Evolutionary conservation across 2,888 invertebrate species (phyloP).

Genomic region (Hirtodrosophila trivittata): DNA sequence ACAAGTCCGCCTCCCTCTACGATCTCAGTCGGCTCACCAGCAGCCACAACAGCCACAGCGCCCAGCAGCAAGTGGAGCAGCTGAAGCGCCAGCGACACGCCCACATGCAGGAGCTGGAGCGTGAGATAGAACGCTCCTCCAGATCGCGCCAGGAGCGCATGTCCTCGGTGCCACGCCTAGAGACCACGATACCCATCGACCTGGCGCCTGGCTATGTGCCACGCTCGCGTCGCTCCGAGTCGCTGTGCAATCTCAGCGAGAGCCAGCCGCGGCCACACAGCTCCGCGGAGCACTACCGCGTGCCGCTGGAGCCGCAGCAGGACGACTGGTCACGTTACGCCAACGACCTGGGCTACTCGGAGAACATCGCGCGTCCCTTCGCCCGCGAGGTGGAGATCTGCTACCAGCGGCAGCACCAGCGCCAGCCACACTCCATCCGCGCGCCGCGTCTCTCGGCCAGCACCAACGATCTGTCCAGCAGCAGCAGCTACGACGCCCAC

Average conservation of each 20-base stretch:
- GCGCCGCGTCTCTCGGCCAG: constrained; percentile 82
- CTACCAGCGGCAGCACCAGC: constrained; percentile 67
- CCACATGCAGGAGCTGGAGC: constrained; percentile 76
- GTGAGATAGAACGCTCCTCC: constrained; percentile 75
- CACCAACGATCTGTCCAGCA: constrained; percentile 77
- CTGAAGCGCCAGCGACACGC: constrained; percentile 74
- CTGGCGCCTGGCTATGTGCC: constrained; percentile 42
- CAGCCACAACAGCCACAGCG: constrained; percentile 8
- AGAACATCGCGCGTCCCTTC: constrained; percentile 82
- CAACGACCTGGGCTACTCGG: constrained; percentile 82
- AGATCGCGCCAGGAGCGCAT: constrained; percentile 64
- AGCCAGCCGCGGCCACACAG: constrained; percentile 53
- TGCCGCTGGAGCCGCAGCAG: constrained; percentile 57
- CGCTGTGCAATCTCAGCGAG: constrained; percentile 78
- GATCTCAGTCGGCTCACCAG: constrained; percentile 69
- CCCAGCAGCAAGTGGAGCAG: constrained; percentile 63
- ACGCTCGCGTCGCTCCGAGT: constrained; percentile 76
- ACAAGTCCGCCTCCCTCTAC: constrained; percentile 75
- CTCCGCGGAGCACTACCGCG: constrained; percentile 47
- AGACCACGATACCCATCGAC: constrained; percentile 63
- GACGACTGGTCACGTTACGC: constrained; percentile 85
- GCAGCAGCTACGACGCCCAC: constrained; percentile 66
- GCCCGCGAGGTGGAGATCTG: constrained; percentile 83
- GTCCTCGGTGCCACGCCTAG: constrained; percentile 55
- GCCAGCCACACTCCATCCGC: constrained; percentile 71